Percentiles rank a stretch among this genome's conserved stretches.
Conservation (phyloP, 2,113 vertebrate genomes). For the Columba livia region DNA sequence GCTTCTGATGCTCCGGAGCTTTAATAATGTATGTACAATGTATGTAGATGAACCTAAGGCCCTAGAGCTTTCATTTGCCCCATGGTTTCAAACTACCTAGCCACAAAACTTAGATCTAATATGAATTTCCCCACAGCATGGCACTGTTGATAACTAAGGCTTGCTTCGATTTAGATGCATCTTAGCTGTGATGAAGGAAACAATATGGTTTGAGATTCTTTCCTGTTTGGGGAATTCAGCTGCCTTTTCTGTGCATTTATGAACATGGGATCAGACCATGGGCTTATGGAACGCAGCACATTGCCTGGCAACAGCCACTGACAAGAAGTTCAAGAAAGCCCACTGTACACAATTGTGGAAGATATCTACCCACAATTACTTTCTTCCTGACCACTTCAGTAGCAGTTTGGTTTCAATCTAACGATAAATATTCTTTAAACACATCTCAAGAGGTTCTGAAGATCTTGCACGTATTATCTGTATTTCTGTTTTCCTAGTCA, state of each 20-base stretch:
- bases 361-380: background rate
- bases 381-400: background rate
- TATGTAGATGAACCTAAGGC: background rate
- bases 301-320: background rate
- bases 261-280: background rate
- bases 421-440: background rate
- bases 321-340: background rate
- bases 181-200: background rate
- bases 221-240: background rate
- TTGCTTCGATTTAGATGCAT: background rate
- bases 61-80: background rate
- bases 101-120: background rate
- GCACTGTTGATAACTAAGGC: background rate
- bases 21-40: background rate
- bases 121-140: background rate
- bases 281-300: background rate
- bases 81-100: background rate
- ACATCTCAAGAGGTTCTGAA: background rate
- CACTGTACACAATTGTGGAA: background rate
- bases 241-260: background rate
- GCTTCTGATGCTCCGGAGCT: background rate
- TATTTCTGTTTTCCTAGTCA: background rate
- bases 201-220: background rate
- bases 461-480: background rate
- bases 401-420: background rate